phyloP scores from a whole-genome alignment of 2,797 vertebrate species.

The Zalophus californianus region DNA sequence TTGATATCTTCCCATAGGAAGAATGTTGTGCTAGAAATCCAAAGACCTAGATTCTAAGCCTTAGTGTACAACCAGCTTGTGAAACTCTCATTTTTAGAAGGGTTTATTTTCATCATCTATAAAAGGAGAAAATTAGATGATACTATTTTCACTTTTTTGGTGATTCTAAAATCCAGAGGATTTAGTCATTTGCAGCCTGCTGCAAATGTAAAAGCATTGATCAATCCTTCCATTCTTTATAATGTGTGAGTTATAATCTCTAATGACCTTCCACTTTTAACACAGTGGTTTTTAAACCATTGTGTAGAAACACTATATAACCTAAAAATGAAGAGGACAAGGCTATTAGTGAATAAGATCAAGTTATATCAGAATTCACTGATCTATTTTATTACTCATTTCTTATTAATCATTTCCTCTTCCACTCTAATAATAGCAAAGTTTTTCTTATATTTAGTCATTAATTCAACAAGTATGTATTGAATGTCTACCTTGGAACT shows the following conservation, averaged over 20 bases:
- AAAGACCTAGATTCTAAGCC: not conserved
- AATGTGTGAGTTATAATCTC: constrained; percentile 8
- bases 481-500: not conserved
- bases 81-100: not conserved
- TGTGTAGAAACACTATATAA: not conserved
- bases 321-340: constrained; percentile 17
- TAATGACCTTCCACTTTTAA: not conserved
- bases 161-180: not conserved
- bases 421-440: not conserved
- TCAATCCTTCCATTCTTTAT: not conserved
- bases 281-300: not conserved
- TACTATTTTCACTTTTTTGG: constrained; percentile 13
- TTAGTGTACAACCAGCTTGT: not conserved
- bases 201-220: not conserved
- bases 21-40: not conserved
- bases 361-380: not conserved
- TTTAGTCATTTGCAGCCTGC: not conserved
- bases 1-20: not conserved
- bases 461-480: not conserved
- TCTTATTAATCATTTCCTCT: constrained; percentile 35
- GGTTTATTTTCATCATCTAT: not conserved
- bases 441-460: constrained; percentile 37
- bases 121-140: not conserved
- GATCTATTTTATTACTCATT: not conserved
- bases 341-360: not conserved